phyloP scores from a whole-genome alignment of 2,113 vertebrate genomes.

The Dipodomys stephensi region DNA sequence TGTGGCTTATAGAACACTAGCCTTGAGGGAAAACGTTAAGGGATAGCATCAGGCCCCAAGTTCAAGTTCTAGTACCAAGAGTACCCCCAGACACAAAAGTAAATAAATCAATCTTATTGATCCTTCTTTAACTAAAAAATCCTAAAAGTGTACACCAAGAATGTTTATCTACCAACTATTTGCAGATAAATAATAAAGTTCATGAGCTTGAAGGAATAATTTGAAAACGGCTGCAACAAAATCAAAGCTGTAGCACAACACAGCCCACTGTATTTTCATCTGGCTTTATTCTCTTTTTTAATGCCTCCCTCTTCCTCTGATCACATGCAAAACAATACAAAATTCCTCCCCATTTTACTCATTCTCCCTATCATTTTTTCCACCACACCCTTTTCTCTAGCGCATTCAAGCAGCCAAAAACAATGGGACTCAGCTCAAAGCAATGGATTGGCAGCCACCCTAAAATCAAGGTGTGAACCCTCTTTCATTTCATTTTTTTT shows the following conservation, averaged over 20 bases:
- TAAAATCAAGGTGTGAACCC: background rate
- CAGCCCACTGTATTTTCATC: background rate
- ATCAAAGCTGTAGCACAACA: background rate
- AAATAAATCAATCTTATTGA: background rate
- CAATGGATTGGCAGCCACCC: background rate
- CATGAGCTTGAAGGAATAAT: too few species aligned
- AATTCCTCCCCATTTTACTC: slow-evolving; percentile 27
- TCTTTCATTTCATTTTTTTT: background rate
- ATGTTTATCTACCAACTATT: background rate
- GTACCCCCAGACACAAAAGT: too few species aligned
- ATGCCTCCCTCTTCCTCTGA: background rate
- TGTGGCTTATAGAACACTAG: too few species aligned
- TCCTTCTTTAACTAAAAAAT: background rate
- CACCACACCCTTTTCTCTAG: slow-evolving; percentile 53
- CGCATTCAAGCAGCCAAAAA: slow-evolving; percentile 20
- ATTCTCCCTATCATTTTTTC: background rate
- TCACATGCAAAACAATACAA: slow-evolving; percentile 9
- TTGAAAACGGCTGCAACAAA: background rate
- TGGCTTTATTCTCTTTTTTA: background rate
- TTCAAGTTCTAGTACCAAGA: too few species aligned
- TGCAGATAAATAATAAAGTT: background rate
- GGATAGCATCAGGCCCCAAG: too few species aligned
- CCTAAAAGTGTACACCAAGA: background rate
- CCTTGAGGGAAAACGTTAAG: too few species aligned
- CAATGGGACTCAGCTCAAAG: slow-evolving; percentile 1